Evolutionary conservation across 1,140 invertebrate species (phyloP).

Genomic region (Monochamus saltuarius): DNA sequence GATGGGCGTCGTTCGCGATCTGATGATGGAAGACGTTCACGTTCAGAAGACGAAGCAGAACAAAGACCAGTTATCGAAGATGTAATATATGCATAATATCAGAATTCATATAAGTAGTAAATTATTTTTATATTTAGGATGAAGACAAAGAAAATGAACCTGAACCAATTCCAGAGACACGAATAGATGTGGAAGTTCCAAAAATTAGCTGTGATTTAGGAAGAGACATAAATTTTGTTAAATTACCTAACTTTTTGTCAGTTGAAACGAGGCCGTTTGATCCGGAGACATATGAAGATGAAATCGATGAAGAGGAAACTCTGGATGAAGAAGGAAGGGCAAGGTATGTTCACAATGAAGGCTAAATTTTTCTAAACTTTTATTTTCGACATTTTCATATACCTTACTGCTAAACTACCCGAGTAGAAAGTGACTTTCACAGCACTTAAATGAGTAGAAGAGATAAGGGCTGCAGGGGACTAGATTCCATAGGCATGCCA

Average conservation of each 20-base stretch:
- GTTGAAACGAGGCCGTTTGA: slow-evolving; percentile 94
- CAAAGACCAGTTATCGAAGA: slow-evolving; percentile 52
- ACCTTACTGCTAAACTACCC: too few relatives aligned
- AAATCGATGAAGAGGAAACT: slow-evolving; percentile 98
- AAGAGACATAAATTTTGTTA: slow-evolving; percentile 91
- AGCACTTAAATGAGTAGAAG: too few relatives aligned
- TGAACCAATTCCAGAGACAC: slow-evolving; percentile 83
- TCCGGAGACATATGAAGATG: slow-evolving; percentile 94
- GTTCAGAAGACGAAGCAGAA: slow-evolving; percentile 32
- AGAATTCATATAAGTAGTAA: slow-evolving; percentile 36
- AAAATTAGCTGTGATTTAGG: slow-evolving; percentile 91
- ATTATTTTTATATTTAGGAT: slow-evolving; percentile 46
- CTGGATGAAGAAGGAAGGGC: slow-evolving; percentile 96
- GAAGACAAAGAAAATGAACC: slow-evolving; percentile 72
- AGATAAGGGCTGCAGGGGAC: too few relatives aligned
- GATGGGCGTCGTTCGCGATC: slow-evolving; percentile 47
- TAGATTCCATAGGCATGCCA: too few relatives aligned
- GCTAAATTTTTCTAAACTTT: not conserved
- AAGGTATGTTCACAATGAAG: slow-evolving; percentile 53
- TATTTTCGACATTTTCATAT: not conserved
- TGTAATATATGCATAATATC: slow-evolving; percentile 14
- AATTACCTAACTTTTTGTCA: slow-evolving; percentile 90
- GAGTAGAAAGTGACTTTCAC: too few relatives aligned
- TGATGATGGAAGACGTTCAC: slow-evolving; percentile 52
- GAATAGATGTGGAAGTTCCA: slow-evolving; percentile 96